Conservation (phyloP, 2,888 invertebrate genomes). For the Lasioglossum figueresi region DNA sequence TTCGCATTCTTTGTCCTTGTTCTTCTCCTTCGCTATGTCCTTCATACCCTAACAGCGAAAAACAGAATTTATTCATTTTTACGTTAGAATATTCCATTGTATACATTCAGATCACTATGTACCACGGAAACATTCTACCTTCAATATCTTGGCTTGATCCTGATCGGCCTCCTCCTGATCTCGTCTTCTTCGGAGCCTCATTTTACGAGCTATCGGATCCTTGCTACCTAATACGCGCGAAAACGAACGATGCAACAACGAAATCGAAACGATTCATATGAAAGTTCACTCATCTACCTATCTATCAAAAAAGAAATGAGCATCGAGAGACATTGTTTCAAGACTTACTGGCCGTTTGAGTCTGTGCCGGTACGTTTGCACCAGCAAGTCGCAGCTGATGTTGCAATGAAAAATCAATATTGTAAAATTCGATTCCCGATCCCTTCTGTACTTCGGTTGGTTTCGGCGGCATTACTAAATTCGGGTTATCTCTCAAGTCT, state of each 20-base stretch:
- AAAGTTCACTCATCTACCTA: not conserved
- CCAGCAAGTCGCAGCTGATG: conserved; percentile 97
- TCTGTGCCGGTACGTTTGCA: conserved; percentile 91
- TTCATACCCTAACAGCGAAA: conserved; percentile 89
- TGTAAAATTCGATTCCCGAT: conserved; percentile 96
- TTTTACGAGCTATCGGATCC: conserved; percentile 97
- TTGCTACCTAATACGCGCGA: conserved; percentile 85
- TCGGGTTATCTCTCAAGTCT: conserved; percentile 96
- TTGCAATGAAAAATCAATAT: conserved; percentile 99
- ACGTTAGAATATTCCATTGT: not conserved
- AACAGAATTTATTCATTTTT: conserved; percentile 63
- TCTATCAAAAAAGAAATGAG: not conserved
- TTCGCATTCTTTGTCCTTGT: conserved; percentile 89
- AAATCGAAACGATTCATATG: not conserved
- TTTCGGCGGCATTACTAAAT: conserved; percentile 98
- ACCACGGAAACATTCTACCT: conserved; percentile 83
- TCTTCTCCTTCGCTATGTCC: conserved; percentile 92
- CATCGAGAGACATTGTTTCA: not conserved
- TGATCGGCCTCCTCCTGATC: conserved; percentile 93
- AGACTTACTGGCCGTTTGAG: conserved; percentile 88
- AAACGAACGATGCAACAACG: not conserved
- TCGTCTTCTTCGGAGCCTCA: conserved; percentile 93
- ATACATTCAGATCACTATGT: not conserved
- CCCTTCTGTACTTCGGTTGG: conserved; percentile 92
- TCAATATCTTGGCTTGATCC: conserved; percentile 94